Conservation (phyloP, 2,888 invertebrate species). For the Drosophila trichaetosa region DNA sequence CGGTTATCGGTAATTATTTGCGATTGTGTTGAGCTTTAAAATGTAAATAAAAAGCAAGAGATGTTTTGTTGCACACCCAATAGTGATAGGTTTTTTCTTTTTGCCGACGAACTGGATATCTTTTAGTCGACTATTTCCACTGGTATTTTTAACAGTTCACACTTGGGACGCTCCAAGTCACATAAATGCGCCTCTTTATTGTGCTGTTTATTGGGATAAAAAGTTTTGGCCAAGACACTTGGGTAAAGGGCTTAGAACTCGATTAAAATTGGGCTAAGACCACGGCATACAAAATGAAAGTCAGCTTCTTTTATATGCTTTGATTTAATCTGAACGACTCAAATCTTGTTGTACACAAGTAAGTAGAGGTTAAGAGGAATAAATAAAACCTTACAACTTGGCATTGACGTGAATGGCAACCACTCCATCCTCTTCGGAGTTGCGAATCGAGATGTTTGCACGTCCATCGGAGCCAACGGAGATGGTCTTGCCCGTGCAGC, state of each 20-base stretch:
- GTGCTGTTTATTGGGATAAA: slow-evolving; percentile 29
- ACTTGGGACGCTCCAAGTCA: slow-evolving; percentile 4
- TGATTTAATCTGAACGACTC: slow-evolving; percentile 23
- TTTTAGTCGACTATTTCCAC: neutral
- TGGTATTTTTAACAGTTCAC: neutral
- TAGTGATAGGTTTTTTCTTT: neutral
- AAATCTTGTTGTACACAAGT: slow-evolving; percentile 19
- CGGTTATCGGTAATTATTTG: neutral
- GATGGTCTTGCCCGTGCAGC: slow-evolving; percentile 79
- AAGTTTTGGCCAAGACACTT: slow-evolving; percentile 16
- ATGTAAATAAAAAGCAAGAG: neutral
- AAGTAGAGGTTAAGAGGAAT: neutral
- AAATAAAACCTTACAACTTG: slow-evolving; percentile 65
- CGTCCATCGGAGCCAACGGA: slow-evolving; percentile 76
- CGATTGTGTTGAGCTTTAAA: neutral
- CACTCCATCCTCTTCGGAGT: slow-evolving; percentile 87
- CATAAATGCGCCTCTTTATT: slow-evolving; percentile 28
- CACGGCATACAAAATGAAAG: slow-evolving; percentile 26
- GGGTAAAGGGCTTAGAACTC: slow-evolving; percentile 12
- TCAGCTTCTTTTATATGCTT: slow-evolving; percentile 41
- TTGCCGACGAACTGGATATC: neutral
- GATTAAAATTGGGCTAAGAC: slow-evolving; percentile 10
- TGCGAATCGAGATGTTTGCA: slow-evolving; percentile 70
- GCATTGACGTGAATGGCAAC: slow-evolving; percentile 89
- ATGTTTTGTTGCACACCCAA: neutral